These are phyloP conservation scores for Drosophila limbata DNA, from an alignment of 2,888 invertebrate genomes.

Conservation along the genomic window DNA sequence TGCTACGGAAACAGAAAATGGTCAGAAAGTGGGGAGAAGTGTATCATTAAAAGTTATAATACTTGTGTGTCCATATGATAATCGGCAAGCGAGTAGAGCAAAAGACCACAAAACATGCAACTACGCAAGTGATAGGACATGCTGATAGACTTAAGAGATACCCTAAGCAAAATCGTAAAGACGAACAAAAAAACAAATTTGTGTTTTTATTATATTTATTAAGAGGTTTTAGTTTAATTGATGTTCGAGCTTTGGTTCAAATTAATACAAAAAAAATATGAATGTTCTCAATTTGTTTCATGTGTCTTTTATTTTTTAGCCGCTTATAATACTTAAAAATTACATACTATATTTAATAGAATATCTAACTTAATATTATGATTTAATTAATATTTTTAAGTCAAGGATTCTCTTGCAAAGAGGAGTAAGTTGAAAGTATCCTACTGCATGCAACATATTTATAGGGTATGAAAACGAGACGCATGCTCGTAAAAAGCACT, in stretches of 20 bases:
- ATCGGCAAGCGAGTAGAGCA: conserved; percentile 34
- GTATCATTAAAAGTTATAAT: conserved; percentile 44
- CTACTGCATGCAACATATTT: not conserved
- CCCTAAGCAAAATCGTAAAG: conserved; percentile 6
- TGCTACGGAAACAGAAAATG: conserved; percentile 56
- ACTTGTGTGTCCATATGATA: conserved; percentile 47
- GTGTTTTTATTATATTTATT: too few species aligned
- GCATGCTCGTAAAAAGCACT: conserved; percentile 43
- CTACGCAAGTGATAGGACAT: not conserved
- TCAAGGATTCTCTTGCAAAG: too few species aligned
- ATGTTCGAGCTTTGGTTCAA: too few species aligned
- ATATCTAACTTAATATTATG: too few species aligned
- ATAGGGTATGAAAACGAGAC: conserved; percentile 43
- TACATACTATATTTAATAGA: too few species aligned
- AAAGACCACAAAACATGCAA: conserved; percentile 63
- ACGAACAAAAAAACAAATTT: too few species aligned
- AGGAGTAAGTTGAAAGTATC: not conserved
- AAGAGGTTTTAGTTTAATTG: too few species aligned
- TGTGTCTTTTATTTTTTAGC: not conserved
- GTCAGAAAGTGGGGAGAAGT: conserved; percentile 17
- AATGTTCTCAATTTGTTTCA: not conserved
- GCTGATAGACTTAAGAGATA: conserved; percentile 6
- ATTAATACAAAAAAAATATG: not conserved
- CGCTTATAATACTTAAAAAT: too few species aligned
- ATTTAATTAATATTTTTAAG: too few species aligned